Evolutionary conservation across 2,797 vertebrate genomes (phyloP).

Genomic region (Hipposideros larvatus): DNA sequence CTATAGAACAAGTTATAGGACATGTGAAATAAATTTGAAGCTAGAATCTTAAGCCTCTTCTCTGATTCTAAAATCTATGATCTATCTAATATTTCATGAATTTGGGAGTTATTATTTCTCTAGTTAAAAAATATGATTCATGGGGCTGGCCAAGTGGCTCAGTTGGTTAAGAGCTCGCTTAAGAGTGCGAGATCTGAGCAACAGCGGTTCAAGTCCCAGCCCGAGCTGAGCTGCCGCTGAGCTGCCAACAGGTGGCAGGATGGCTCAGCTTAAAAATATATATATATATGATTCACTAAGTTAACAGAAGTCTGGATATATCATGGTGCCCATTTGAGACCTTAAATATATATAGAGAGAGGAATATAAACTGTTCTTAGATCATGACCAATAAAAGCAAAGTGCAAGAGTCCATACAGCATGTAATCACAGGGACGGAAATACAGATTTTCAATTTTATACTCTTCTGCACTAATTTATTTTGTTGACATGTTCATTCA

Average conservation of each 20-base stretch:
- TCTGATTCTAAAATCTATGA: constrained; percentile 14
- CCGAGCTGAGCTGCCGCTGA: too few relatives aligned
- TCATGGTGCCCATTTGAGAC: background rate
- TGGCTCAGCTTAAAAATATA: too few relatives aligned
- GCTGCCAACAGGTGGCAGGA: too few relatives aligned
- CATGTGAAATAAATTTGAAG: background rate
- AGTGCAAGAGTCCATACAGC: background rate
- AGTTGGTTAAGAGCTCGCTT: too few relatives aligned
- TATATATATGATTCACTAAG: background rate
- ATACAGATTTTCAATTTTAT: background rate
- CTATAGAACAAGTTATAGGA: background rate
- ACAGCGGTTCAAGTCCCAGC: too few relatives aligned
- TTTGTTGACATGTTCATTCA: background rate
- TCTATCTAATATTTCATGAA: background rate
- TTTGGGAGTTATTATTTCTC: background rate
- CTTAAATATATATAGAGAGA: background rate
- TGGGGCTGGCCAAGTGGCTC: too few relatives aligned
- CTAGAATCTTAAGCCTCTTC: background rate
- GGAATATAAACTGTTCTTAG: background rate
- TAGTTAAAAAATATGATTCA: background rate
- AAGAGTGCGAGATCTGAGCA: too few relatives aligned
- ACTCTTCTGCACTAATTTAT: background rate
- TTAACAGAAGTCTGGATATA: background rate
- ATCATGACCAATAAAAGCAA: background rate
- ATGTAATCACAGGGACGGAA: background rate